A percentile compares a stretch with the other conserved stretches of the same genome.
These are phyloP conservation scores for Euura saliciscinereae DNA, from an alignment of 1,140 invertebrate genomes.

Conservation along the genomic window DNA sequence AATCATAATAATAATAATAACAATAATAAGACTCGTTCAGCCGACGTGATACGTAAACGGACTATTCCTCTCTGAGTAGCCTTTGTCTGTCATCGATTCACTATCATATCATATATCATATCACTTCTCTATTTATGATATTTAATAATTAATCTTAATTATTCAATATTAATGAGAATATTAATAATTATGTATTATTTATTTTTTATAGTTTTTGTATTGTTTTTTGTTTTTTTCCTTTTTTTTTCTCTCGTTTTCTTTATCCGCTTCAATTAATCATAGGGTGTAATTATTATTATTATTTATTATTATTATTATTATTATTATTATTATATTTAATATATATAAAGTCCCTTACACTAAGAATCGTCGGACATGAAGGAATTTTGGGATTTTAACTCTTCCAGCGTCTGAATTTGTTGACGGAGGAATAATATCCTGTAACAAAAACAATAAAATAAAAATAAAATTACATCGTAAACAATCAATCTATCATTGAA, in stretches of 20 bases:
- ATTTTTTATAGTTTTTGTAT: slow-evolving; percentile 34
- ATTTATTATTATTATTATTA: not conserved
- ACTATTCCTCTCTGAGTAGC: slow-evolving; percentile 51
- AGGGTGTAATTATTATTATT: slow-evolving; percentile 57
- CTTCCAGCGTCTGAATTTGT: slow-evolving; percentile 87
- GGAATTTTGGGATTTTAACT: slow-evolving; percentile 91
- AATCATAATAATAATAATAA: slow-evolving; percentile 22
- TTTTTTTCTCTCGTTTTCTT: slow-evolving; percentile 43
- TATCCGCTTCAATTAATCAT: slow-evolving; percentile 60
- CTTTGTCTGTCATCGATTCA: slow-evolving; percentile 42
- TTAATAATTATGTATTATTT: slow-evolving; percentile 55
- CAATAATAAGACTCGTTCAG: slow-evolving; percentile 44
- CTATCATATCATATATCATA: slow-evolving; percentile 54
- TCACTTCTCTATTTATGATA: slow-evolving; percentile 52
- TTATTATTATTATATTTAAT: slow-evolving; percentile 20
- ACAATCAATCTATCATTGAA: not conserved
- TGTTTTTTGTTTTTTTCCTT: slow-evolving; percentile 46
- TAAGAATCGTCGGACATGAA: slow-evolving; percentile 83
- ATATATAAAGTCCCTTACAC: slow-evolving; percentile 61
- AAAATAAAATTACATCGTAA: slow-evolving; percentile 11
- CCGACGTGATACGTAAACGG: slow-evolving; percentile 43
- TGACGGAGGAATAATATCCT: slow-evolving; percentile 91
- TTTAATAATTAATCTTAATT: slow-evolving; percentile 57
- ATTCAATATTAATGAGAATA: slow-evolving; percentile 63
- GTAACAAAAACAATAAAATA: slow-evolving; percentile 48